Percentiles rank a stretch among this genome's conserved stretches.
Evolutionary conservation across 2,797 vertebrate genomes (phyloP).

Genomic region (Lycodopsis pacificus): DNA sequence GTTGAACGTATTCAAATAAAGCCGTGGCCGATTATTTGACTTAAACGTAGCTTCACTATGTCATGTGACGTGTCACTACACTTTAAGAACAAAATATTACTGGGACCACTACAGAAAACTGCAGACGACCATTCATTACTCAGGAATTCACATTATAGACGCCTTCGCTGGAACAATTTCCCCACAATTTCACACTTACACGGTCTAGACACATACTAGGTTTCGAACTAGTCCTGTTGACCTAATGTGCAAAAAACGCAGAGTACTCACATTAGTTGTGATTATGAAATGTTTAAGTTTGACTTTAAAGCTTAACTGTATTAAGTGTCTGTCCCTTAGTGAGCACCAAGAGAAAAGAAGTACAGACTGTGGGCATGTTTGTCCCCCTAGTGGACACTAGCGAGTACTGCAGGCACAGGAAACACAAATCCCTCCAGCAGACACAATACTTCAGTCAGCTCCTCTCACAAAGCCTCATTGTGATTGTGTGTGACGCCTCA

Average conservation of each 20-base stretch:
- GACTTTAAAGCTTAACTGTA: background rate
- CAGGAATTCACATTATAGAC: background rate
- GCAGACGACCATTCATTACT: background rate
- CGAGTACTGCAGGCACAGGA: constrained; percentile 28
- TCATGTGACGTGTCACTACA: background rate
- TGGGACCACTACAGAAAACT: background rate
- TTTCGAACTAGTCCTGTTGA: background rate
- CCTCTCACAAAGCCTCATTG: background rate
- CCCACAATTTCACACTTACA: background rate
- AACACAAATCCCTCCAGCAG: too few species aligned
- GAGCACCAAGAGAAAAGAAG: background rate
- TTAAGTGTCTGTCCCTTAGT: background rate
- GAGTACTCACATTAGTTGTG: background rate
- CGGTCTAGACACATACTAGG: background rate
- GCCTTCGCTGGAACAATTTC: background rate
- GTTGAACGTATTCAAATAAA: background rate
- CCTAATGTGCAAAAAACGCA: background rate
- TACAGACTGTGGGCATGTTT: constrained; percentile 16
- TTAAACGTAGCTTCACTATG: background rate
- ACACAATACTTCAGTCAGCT: background rate
- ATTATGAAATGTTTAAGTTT: background rate
- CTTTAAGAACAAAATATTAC: background rate
- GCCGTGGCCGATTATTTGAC: too few species aligned
- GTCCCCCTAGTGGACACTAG: constrained; percentile 70
- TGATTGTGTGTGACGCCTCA: background rate